Base-by-base conservation (phyloP, 2,888 invertebrate species). In the Antheraea assamensis region DNA sequence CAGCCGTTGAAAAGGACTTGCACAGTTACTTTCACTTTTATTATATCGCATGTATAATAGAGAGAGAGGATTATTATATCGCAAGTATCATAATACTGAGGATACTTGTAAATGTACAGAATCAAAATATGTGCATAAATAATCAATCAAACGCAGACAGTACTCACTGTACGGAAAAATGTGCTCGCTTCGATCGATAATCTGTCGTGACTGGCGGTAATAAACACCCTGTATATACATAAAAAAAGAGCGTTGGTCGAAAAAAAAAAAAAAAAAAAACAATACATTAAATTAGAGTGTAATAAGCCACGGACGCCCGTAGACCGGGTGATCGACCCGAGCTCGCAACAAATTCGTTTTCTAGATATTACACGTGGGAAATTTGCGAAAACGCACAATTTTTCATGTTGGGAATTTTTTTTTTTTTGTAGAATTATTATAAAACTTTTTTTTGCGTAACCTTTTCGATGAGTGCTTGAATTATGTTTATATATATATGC, bases 341-440 rank as follows among this genome's bases (percentile, higher is more conserved):
- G 85, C 83, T 81, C 79, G 83, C 79, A 79, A 84, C 78, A 84
- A 84, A 68, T 68, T 80, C 79, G 79, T 82, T 84, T 83, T 81
- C 83, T 89, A 88, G 90, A 93, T 92, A 88, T 87, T 89, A 88
- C 93, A 92, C 93, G 87, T 89, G 93, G 93, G 93, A 94, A 93
- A 93, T 93, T 89, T 84, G 88, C 90, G 83, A 83, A 86, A 81
- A 84, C 70, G 68, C 66, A 73, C 73, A 73, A 73, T 73, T 70
- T 73, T 73, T 35, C 35, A 68, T 35, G 70, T 24, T 30, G 70
- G 73, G n/a, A n/a, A n/a, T n/a, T 31, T 35, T 27, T 21, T 3
- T 68, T 35, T 68, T 68, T 68, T 35, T 10, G 68, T 8, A 4
- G 35, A 55, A 30, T 64, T 73, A 74, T 75, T 64, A 74, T 73